phyloP scores from a whole-genome alignment of 2,888 invertebrate genomes.

The Eristalinus aeneus region DNA sequence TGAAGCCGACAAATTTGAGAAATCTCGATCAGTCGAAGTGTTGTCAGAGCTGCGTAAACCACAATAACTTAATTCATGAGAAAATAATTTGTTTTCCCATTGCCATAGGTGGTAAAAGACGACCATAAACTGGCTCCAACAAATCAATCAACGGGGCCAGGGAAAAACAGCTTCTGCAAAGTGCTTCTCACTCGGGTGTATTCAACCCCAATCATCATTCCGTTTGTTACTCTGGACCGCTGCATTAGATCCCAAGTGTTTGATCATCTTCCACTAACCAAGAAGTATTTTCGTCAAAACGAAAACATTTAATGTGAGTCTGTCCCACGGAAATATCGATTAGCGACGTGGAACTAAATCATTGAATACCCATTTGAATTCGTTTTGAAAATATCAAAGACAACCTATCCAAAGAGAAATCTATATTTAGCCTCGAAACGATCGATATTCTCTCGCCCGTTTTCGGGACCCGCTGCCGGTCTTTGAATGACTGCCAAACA shows the following conservation, averaged over 20 bases:
- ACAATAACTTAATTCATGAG: too few relatives aligned
- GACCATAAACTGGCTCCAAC: background rate
- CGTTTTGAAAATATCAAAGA: background rate
- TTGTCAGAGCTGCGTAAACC: too few relatives aligned
- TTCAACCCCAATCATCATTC: background rate
- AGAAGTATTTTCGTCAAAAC: background rate
- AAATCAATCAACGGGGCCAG: background rate
- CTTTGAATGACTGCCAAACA: constrained; percentile 36
- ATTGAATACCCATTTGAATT: background rate
- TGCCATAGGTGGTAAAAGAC: background rate
- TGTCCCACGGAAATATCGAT: background rate
- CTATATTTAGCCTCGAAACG: constrained; percentile 25
- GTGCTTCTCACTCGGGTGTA: background rate
- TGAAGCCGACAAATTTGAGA: too few relatives aligned
- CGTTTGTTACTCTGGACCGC: background rate
- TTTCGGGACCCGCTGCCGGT: background rate
- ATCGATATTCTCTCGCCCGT: background rate
- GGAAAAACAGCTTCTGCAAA: background rate
- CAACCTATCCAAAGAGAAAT: background rate
- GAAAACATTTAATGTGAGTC: background rate
- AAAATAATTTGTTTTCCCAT: too few relatives aligned
- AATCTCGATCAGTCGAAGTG: too few relatives aligned
- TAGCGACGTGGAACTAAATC: background rate
- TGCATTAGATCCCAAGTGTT: background rate
- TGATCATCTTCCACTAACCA: background rate